Percentiles rank a stretch among this genome's conserved stretches.
Evolutionary conservation across 2,888 invertebrate species (phyloP).

Genomic region (Pachymerium ferrugineum): DNA sequence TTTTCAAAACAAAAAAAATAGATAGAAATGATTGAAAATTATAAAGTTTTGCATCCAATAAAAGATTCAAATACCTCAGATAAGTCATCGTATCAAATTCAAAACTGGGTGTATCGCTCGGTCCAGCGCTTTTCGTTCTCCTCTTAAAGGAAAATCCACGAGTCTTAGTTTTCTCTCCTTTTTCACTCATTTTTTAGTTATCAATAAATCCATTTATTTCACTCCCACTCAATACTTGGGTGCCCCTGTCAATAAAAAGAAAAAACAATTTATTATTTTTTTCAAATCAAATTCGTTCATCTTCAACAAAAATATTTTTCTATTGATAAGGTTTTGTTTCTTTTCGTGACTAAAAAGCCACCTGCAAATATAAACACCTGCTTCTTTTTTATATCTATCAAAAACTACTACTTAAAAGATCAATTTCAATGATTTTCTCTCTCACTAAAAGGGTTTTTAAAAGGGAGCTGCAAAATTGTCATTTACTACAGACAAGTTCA

Average conservation of each 20-base stretch:
- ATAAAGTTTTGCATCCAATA: not conserved
- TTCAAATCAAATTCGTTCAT: no score
- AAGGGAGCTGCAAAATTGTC: not conserved
- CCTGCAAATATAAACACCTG: not conserved
- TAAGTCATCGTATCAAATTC: slow-evolving; percentile 28
- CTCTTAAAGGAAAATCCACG: slow-evolving; percentile 29
- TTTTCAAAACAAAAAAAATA: no score
- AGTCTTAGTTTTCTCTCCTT: not conserved
- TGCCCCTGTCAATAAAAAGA: not conserved
- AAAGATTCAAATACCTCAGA: not conserved
- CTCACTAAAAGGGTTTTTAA: no score
- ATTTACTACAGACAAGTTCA: no score
- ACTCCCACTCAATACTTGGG: not conserved
- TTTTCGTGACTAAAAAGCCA: not conserved
- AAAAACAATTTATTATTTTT: no score
- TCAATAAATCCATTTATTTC: not conserved
- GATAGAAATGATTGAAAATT: no score
- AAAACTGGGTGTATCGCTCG: slow-evolving; percentile 7
- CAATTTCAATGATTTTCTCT: no score
- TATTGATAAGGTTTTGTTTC: not conserved
- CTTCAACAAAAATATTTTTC: not conserved
- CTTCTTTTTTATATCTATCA: not conserved
- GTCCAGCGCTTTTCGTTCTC: slow-evolving; percentile 23
- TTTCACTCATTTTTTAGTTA: slow-evolving; percentile 28
- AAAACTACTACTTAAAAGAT: no score